Evolutionary conservation across 2,113 vertebrate species (phyloP), one percentile per base, ranked within the genome.

Genomic region (Lipotes vexillifer): DNA sequence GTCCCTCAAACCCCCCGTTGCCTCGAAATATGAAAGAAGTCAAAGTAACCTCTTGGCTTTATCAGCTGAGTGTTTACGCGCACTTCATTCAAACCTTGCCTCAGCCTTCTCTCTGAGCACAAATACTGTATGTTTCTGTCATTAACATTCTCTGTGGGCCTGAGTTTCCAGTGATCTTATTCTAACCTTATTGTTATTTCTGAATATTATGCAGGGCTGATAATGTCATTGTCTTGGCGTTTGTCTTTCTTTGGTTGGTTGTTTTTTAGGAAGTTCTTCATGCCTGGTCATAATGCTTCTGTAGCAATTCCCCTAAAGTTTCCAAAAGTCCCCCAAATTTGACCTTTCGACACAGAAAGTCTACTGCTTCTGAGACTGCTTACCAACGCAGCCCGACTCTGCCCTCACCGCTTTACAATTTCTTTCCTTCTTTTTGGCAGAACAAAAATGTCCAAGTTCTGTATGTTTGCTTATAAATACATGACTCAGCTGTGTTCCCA

Each of bases 391-490:
- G 6, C 71, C 36, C 77, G 18, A 10, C 20, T 63, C 65, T 91
- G 41, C 33, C 66, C 31, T 93, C 74, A 36, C 63, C 29, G 85
- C 46, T 97, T 95, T 41, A 75, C 12, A 10, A 12, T 93, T 92
- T 86, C 74, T 78, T 59, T 17, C 7, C 31, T 13, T 52, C 36
- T 44, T 61, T 89, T 63, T 66, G 83, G 38, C 88, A 94, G 81
- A 97, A 98, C 92, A 88, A 96, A 98, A 98, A 98, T 97, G 66
- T 93, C 95, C 83, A 93, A 93, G 82, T 98, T 93, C 96, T 97
- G 91, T 98, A 36, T 97, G 59, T 98, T 98, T 98, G 92, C 97
- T 93, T 98, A 94, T 96, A 98, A 98, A 98, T 94, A 98, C 57
- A 97, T 85, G 57, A 94, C 96, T 98, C 97, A 95, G 95, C 96